These are phyloP conservation scores for Oryzias woworae DNA, from an alignment of 2,113 vertebrate species.

Conservation along the genomic window DNA sequence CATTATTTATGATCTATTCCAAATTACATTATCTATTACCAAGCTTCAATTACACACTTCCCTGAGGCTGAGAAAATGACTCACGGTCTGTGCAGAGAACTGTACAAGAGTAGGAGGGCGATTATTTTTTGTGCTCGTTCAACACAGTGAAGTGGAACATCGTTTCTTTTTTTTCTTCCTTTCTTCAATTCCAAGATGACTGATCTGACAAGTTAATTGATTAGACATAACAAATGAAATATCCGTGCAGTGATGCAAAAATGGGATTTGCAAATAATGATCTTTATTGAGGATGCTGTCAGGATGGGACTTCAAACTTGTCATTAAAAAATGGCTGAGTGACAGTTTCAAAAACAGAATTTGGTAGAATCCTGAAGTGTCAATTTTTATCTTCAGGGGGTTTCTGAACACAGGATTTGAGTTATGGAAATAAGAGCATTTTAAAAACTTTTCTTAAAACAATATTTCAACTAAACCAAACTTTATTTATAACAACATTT, in stretches of 20 bases:
- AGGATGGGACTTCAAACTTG: not conserved
- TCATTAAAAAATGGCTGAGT: constrained; percentile 22
- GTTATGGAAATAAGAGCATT: no score
- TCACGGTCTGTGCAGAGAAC: constrained; percentile 48
- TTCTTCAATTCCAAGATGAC: constrained; percentile 38
- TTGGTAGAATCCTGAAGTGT: not conserved
- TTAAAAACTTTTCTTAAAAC: no score
- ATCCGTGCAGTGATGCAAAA: constrained; percentile 38
- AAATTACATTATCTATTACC: constrained; percentile 78
- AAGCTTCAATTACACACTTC: constrained; percentile 73
- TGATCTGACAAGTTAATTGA: constrained; percentile 60
- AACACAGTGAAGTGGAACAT: constrained; percentile 26
- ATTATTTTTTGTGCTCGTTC: constrained; percentile 27
- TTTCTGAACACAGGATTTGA: no score
- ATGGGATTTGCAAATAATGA: constrained; percentile 32
- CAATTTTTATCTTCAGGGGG: no score
- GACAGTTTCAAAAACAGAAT: constrained; percentile 13
- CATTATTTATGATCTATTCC: constrained; percentile 78
- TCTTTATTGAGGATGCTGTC: constrained; percentile 45
- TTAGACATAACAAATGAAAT: constrained; percentile 53
- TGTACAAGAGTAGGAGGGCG: constrained; percentile 14
- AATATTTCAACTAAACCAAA: no score
- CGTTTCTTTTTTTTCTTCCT: constrained; percentile 29
- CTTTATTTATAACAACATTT: no score
- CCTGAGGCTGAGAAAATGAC: constrained; percentile 67